phyloP scores from a whole-genome alignment of 2,888 invertebrate species.

The Rhimphoctona megacephalus region DNA sequence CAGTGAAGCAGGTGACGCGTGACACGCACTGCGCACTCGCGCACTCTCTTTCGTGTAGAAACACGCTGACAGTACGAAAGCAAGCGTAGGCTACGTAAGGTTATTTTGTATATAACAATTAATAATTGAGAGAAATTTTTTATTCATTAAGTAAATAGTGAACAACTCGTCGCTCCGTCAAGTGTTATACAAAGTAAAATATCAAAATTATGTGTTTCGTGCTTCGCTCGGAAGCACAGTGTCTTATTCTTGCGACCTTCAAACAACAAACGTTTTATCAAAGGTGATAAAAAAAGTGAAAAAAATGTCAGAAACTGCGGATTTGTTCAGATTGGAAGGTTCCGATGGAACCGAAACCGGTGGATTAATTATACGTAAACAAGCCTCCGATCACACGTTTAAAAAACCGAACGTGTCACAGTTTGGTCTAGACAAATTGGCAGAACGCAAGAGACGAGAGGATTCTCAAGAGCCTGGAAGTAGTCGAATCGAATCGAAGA shows the following conservation, averaged over 20 bases:
- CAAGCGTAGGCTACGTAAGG: background rate
- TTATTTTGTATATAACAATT: background rate
- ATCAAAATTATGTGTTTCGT: background rate
- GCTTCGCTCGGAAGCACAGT: background rate
- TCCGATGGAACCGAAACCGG: conserved; percentile 80
- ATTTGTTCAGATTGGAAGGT: conserved; percentile 85
- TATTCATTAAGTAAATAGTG: background rate
- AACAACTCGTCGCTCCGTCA: background rate
- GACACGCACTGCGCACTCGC: background rate
- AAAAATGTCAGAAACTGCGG: conserved; percentile 77
- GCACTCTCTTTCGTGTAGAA: background rate
- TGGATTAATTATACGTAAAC: conserved; percentile 85
- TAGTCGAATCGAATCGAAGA: conserved; percentile 79
- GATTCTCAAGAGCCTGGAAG: conserved; percentile 79
- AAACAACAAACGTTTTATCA: background rate
- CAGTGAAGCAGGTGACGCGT: too few relatives aligned
- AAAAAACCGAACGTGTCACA: conserved; percentile 92
- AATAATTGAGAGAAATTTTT: background rate
- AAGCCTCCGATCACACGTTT: conserved; percentile 86
- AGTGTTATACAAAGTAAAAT: background rate
- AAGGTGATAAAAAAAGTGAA: background rate
- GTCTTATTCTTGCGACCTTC: background rate
- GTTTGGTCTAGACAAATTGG: conserved; percentile 94
- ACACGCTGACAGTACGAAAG: background rate
- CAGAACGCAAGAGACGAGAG: conserved; percentile 90